Evolutionary conservation across 2,113 vertebrate genomes (phyloP).

Genomic region (Physeter macrocephalus): DNA sequence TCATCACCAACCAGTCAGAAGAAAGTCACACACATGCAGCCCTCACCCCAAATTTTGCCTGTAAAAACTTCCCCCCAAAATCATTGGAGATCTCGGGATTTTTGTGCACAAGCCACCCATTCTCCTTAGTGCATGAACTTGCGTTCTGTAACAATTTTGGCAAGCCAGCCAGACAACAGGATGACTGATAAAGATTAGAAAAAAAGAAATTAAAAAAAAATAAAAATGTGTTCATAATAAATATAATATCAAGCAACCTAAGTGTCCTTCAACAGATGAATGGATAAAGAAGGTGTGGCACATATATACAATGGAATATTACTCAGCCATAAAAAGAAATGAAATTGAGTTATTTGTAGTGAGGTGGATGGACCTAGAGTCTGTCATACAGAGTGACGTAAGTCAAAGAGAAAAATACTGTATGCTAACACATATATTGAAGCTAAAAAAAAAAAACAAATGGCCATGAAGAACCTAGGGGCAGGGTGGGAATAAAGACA

Average conservation of each 20-base stretch:
- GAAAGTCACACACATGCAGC: background rate
- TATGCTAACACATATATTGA: too few relatives aligned
- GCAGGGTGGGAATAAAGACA: too few relatives aligned
- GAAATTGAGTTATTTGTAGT: too few relatives aligned
- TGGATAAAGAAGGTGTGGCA: too few relatives aligned
- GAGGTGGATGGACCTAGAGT: too few relatives aligned
- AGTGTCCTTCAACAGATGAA: too few relatives aligned
- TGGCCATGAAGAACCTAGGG: too few relatives aligned
- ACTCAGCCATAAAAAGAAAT: too few relatives aligned
- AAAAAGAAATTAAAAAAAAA: background rate
- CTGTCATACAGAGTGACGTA: too few relatives aligned
- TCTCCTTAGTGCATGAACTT: background rate
- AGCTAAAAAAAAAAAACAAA: too few relatives aligned
- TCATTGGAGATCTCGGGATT: background rate
- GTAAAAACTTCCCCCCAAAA: background rate
- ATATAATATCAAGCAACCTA: background rate
- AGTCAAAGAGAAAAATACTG: too few relatives aligned
- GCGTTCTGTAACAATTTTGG: background rate
- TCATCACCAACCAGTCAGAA: background rate
- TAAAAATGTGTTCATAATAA: conserved; percentile 32
- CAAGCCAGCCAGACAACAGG: background rate
- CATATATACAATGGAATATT: too few relatives aligned
- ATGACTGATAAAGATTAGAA: background rate
- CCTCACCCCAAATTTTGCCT: background rate
- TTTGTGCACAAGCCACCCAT: background rate